These are phyloP conservation scores for Rhineura floridana DNA, from an alignment of 2,113 vertebrate species.

Conservation along the genomic window DNA sequence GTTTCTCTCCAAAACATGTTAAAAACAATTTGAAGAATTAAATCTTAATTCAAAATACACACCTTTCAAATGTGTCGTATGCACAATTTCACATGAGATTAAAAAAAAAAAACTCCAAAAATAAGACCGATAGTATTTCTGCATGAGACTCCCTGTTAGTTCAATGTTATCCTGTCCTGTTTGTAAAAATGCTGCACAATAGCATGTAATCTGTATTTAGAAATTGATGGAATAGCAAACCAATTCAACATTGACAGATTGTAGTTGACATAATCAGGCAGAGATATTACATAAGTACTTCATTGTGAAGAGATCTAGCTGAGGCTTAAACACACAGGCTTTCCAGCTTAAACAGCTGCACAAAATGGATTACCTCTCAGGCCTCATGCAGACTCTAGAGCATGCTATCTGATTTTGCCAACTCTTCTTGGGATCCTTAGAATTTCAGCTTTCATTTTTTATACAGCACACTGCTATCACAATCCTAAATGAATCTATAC, in stretches of 20 bases:
- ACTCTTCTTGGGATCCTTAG: not conserved
- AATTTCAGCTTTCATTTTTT: not conserved
- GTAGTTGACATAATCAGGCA: constrained; percentile 23
- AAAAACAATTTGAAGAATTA: not conserved
- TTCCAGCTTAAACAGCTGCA: constrained; percentile 15
- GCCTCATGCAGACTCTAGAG: not conserved
- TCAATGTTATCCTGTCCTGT: not conserved
- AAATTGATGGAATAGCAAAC: not conserved
- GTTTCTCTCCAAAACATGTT: not conserved
- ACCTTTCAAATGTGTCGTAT: not conserved
- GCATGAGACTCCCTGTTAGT: constrained; percentile 4
- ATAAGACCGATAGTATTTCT: constrained; percentile 17
- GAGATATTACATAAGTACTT: constrained; percentile 39
- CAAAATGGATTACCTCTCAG: constrained; percentile 19
- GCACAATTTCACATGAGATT: not conserved
- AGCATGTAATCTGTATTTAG: not conserved
- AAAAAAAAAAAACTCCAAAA: not conserved
- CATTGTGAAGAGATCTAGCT: constrained; percentile 44
- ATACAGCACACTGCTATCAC: not conserved
- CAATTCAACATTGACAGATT: constrained; percentile 35
- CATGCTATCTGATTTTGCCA: not conserved
- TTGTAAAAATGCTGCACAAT: constrained; percentile 11
- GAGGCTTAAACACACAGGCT: constrained; percentile 28
- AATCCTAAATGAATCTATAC: not conserved
- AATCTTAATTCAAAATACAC: not conserved